Evolutionary conservation across 2,888 invertebrate species (phyloP).

Genomic region (Coleophora deauratella): DNA sequence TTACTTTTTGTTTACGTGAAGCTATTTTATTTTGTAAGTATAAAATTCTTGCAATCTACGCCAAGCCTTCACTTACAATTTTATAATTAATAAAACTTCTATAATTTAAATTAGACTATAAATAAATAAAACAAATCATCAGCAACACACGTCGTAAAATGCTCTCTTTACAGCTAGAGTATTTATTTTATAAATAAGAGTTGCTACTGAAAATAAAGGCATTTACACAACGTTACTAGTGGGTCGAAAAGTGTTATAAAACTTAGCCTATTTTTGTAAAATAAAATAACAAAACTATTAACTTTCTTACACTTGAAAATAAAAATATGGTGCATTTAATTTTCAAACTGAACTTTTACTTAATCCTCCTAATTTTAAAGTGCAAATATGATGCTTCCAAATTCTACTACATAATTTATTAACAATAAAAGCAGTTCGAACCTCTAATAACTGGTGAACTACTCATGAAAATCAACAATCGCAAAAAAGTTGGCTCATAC

Average conservation of each 20-base stretch:
- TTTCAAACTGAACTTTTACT: no score
- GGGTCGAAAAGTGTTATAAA: background rate
- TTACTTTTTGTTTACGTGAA: slow-evolving; percentile 31
- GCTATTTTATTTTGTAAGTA: slow-evolving; percentile 37
- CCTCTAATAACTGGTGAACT: no score
- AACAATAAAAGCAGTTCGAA: no score
- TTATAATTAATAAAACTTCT: slow-evolving; percentile 16
- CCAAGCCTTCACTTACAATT: slow-evolving; percentile 31
- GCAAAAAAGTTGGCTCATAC: no score
- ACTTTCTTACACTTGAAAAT: no score
- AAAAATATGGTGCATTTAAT: no score
- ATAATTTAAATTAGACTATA: slow-evolving; percentile 16
- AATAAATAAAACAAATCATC: slow-evolving; percentile 17
- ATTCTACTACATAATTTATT: no score
- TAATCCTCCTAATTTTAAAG: no score
- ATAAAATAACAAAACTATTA: no score
- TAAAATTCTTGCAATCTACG: slow-evolving; percentile 29
- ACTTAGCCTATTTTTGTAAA: background rate
- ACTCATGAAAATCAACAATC: no score
- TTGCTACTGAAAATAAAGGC: slow-evolving; percentile 2
- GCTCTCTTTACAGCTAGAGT: slow-evolving; percentile 14
- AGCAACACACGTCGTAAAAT: slow-evolving; percentile 16
- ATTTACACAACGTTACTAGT: slow-evolving; percentile 2
- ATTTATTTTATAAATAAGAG: slow-evolving; percentile 12
- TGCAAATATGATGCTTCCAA: no score